A percentile compares a stretch with the other conserved stretches of the same genome.
phyloP scores from a whole-genome alignment of 2,113 vertebrate genomes.

The Sminthopsis crassicaudata region DNA sequence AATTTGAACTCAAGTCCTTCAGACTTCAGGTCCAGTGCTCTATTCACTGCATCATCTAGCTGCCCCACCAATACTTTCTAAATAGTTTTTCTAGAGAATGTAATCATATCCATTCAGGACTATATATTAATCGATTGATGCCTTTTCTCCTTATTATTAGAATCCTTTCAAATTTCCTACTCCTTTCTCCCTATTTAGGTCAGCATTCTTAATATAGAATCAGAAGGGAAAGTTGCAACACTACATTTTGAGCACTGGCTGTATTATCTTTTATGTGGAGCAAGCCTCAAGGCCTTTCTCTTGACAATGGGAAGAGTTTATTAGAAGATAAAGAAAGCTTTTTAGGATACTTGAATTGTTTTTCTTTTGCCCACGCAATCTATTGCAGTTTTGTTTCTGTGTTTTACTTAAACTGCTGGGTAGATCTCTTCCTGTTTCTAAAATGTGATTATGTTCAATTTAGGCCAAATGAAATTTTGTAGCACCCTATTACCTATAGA shows the following conservation, averaged over 20 bases:
- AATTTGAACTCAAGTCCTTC: too few species aligned
- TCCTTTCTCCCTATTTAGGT: neutral
- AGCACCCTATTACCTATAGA: neutral
- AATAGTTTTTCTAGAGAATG: neutral
- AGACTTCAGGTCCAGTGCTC: too few species aligned
- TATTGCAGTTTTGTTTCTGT: neutral
- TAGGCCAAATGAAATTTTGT: neutral
- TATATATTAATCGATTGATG: neutral
- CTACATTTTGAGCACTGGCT: neutral
- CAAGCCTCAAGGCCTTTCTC: neutral
- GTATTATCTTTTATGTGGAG: neutral
- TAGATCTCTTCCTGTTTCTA: neutral
- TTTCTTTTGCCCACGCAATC: neutral
- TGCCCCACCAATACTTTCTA: neutral
- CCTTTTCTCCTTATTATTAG: neutral
- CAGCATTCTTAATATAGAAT: neutral
- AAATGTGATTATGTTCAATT: neutral
- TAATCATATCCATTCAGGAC: too few species aligned
- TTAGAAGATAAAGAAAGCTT: neutral
- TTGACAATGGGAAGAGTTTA: neutral
- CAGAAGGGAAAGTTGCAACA: neutral
- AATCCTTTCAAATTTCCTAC: neutral
- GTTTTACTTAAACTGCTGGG: neutral
- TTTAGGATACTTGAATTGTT: neutral
- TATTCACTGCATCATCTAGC: too few species aligned